These are phyloP conservation scores for Tipula lateralis DNA, from an alignment of 2,888 invertebrate genomes.

Conservation along the genomic window DNA sequence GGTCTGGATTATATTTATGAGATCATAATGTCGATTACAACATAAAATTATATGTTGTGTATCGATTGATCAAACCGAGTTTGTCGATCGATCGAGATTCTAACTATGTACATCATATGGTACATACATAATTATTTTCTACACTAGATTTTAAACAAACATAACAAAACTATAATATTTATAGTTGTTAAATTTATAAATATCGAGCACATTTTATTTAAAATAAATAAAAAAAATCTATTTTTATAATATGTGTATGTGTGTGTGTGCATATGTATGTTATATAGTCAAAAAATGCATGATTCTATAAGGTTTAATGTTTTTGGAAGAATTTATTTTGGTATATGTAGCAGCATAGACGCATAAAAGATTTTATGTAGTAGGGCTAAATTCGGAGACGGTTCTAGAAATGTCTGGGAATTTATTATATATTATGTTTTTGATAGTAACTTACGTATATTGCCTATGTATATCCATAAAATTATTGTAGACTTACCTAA, in stretches of 20 bases:
- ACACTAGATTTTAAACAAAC: not conserved
- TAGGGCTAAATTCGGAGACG: not conserved
- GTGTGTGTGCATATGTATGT: not conserved
- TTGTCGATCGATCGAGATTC: not conserved
- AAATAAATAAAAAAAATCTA: not conserved
- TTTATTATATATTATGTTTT: not conserved
- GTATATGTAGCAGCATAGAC: not conserved
- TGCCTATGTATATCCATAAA: not conserved
- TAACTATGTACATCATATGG: not conserved
- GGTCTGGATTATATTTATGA: not conserved
- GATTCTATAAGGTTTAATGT: not conserved
- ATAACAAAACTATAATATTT: conserved; percentile 6
- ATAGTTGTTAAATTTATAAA: not conserved
- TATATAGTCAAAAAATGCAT: not conserved
- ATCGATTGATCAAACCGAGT: not conserved
- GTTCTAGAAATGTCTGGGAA: not conserved
- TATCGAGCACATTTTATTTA: conserved; percentile 15
- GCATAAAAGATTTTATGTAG: not conserved
- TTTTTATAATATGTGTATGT: not conserved
- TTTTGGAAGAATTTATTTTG: not conserved
- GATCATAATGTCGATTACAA: not conserved
- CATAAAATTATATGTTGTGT: not conserved
- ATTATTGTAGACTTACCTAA: not conserved
- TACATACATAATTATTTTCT: not conserved
- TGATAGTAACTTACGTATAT: not conserved